Base-by-base conservation (phyloP, 2,888 invertebrate species). In the Tricholauxania praeusta region DNA sequence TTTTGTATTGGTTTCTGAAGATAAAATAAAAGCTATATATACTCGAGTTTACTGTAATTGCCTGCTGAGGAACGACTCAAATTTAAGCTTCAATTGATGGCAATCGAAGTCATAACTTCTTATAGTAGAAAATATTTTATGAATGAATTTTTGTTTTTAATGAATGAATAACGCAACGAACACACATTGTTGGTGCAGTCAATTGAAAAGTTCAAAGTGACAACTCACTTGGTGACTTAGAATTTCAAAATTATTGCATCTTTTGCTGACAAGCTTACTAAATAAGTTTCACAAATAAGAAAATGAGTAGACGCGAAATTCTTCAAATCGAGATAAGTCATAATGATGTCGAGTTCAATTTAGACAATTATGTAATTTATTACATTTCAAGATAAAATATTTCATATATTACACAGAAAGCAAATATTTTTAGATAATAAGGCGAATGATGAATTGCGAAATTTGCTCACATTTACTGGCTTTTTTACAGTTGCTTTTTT, bases 131-230 rank as follows among this genome's bases (percentile, higher is more conserved):
- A 60, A 10, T 15, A 67, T 19, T 72, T 68, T 66, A 72, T 74
- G 73, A 72, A 77, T 75, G 75, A 74, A 77, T 65, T 52, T 74
- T 74, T 62, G 17, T 67, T 71, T 57, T 72, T 69, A 59, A 60
- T 68, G 49, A 75, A 71, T 66, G 74, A 75, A 73, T 79, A 78
- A 79, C 79, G 68, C 59, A 52, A 59, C 60, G 59, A 77, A 72
- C 74, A 39, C 10, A 39, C 10, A 10, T 39, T 10, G 39, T 39
- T 39, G 39, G 39, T 73, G 73, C 63, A 59, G 64, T 75, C 72
- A 77, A 77, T 77, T 77, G 75, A 72, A 55, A 72, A 77, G 77
- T 77, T 77, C 77, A 77, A 75, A 77, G 72, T 60, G 67, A 68
- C 72, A 74, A 69, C 57, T 52, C 39, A 57, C 51, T 49, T 39